phyloP scores from a whole-genome alignment of 2,888 invertebrate genomes.

The Chydorus sphaericus region DNA sequence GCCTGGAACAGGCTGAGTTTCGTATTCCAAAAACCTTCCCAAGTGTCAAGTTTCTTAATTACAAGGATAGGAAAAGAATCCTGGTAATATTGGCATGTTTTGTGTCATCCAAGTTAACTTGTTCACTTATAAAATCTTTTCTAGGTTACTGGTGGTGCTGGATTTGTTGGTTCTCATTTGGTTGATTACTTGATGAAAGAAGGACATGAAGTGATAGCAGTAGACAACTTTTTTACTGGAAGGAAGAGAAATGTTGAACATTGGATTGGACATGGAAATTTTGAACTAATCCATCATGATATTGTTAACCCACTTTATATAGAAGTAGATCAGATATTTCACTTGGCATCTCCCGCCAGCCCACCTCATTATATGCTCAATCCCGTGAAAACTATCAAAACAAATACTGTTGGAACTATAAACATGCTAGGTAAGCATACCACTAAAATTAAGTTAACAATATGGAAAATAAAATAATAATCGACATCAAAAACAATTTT shows the following conservation, averaged over 20 bases:
- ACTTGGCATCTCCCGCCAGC: slow-evolving; percentile 95
- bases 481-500: too few species aligned
- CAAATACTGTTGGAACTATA: slow-evolving; percentile 91
- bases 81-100: slow-evolving; percentile 51
- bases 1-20: slow-evolving; percentile 1
- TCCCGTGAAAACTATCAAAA: slow-evolving; percentile 98
- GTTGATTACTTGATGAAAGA: slow-evolving; percentile 89
- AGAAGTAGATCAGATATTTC: slow-evolving; percentile 96
- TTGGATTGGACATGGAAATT: slow-evolving; percentile 98
- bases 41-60: slow-evolving; percentile 79
- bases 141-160: slow-evolving; percentile 86
- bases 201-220: slow-evolving; percentile 92
- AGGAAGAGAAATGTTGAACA: slow-evolving; percentile 93
- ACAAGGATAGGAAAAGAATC: slow-evolving; percentile 80
- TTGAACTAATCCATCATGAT: slow-evolving; percentile 96
- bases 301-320: slow-evolving; percentile 94
- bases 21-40: slow-evolving; percentile 59
- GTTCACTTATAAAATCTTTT: neutral
- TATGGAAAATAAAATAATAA: too few species aligned
- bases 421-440: slow-evolving; percentile 76
- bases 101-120: neutral
- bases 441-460: too few species aligned
- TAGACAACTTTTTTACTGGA: slow-evolving; percentile 96
- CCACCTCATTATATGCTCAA: slow-evolving; percentile 99
- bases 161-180: slow-evolving; percentile 97